Percentiles rank a stretch among this genome's conserved stretches.
phyloP scores from a whole-genome alignment of 2,888 invertebrate species.

The Drosophila diplacantha region DNA sequence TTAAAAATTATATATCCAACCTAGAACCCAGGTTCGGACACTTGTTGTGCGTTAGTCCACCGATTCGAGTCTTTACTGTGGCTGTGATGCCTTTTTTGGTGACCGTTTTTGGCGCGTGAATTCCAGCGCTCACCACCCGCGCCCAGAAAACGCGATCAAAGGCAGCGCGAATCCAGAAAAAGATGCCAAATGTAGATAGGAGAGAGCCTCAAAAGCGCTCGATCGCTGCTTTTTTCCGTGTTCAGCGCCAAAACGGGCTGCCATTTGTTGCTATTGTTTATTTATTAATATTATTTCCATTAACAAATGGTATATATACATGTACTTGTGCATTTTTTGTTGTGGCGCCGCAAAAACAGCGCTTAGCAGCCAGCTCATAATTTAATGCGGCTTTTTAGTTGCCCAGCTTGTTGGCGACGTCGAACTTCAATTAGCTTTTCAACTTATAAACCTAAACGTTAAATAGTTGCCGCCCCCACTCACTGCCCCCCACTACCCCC shows the following conservation, averaged over 20 bases:
- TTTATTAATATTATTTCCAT: conserved; percentile 9
- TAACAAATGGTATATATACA: not conserved
- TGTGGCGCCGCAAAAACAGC: conserved; percentile 35
- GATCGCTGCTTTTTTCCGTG: conserved; percentile 54
- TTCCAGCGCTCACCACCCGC: conserved; percentile 54
- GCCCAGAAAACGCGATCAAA: conserved; percentile 63
- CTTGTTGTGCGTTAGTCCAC: not conserved
- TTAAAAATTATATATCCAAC: not conserved
- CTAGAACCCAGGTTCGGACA: too few species aligned
- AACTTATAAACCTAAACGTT: conserved; percentile 65
- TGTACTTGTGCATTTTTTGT: not conserved
- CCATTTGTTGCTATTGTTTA: conserved; percentile 18
- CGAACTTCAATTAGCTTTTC: conserved; percentile 67
- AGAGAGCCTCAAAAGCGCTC: conserved; percentile 35
- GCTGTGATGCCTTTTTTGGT: conserved; percentile 16
- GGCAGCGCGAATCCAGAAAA: conserved; percentile 52
- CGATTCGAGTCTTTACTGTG: conserved; percentile 12
- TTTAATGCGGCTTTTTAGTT: conserved; percentile 27
- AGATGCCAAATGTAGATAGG: conserved; percentile 52
- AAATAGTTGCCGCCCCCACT: conserved; percentile 47
- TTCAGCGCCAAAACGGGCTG: conserved; percentile 39
- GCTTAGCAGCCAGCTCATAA: conserved; percentile 25
- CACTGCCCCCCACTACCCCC: not conserved
- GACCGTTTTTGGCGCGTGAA: conserved; percentile 49
- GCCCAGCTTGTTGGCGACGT: conserved; percentile 37